A percentile compares a stretch with the other conserved stretches of the same genome.
phyloP scores from a whole-genome alignment of 2,888 invertebrate genomes.

The Palloptera scutellata region DNA sequence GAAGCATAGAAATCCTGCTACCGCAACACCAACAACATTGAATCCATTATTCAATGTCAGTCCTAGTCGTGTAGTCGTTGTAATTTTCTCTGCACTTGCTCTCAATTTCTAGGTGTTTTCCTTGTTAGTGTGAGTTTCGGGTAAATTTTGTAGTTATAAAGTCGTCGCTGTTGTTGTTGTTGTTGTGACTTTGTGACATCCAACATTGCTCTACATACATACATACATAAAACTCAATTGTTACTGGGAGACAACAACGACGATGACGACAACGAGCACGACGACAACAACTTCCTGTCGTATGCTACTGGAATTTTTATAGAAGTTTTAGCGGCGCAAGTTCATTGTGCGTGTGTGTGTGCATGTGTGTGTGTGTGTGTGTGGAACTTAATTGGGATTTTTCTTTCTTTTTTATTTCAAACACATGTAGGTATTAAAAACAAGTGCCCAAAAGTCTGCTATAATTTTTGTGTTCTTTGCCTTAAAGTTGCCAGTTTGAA shows the following conservation, averaged over 20 bases:
- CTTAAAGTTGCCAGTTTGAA: too few relatives aligned
- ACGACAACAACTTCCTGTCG: not conserved
- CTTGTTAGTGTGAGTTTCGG: slow-evolving; percentile 10
- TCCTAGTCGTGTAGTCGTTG: slow-evolving; percentile 47
- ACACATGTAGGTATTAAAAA: too few relatives aligned
- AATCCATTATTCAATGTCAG: slow-evolving; percentile 58
- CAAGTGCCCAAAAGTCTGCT: too few relatives aligned
- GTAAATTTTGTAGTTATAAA: slow-evolving; percentile 16
- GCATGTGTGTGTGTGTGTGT: not conserved
- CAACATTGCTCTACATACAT: slow-evolving; percentile 41
- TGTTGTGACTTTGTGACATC: slow-evolving; percentile 38
- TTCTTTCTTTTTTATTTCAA: too few relatives aligned
- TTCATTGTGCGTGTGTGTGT: slow-evolving; percentile 2
- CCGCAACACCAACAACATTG: slow-evolving; percentile 41
- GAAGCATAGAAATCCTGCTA: too few relatives aligned
- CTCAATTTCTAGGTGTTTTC: slow-evolving; percentile 43
- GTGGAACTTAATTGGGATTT: not conserved
- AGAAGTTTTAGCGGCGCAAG: slow-evolving; percentile 12
- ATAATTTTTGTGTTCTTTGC: too few relatives aligned
- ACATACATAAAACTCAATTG: slow-evolving; percentile 38
- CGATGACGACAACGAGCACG: slow-evolving; percentile 1
- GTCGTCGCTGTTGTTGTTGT: too few relatives aligned
- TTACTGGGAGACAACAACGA: slow-evolving; percentile 24
- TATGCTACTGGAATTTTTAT: too few relatives aligned
- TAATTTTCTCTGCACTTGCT: slow-evolving; percentile 52